Conservation (phyloP, 2,888 invertebrate genomes). For the Dasypolia templi region DNA sequence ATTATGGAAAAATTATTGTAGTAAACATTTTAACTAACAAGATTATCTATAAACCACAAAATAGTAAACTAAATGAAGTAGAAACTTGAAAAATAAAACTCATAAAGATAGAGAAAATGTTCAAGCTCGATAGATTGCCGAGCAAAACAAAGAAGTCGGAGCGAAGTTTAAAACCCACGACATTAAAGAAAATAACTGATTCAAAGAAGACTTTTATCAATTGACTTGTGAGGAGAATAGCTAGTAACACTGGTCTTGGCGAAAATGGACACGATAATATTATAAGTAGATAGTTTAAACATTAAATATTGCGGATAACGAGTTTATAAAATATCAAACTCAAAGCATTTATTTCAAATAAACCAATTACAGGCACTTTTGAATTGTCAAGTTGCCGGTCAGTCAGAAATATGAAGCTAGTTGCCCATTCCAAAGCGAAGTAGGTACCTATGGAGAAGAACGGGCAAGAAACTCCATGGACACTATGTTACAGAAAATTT, state of each 20-base stretch:
- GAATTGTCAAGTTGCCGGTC: too few relatives aligned
- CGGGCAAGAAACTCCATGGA: too few relatives aligned
- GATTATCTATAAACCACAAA: conserved; percentile 6
- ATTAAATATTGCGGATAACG: neutral
- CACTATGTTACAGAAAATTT: too few relatives aligned
- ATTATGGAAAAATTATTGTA: too few relatives aligned
- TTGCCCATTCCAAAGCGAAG: too few relatives aligned
- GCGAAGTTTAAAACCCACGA: conserved; percentile 31
- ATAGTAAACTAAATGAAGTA: conserved; percentile 24
- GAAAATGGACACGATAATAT: neutral
- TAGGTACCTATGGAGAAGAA: too few relatives aligned
- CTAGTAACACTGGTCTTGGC: neutral
- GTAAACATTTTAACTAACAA: neutral
- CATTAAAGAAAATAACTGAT: conserved; percentile 39
- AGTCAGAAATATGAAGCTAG: too few relatives aligned
- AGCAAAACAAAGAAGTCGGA: conserved; percentile 45
- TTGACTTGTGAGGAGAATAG: conserved; percentile 18
- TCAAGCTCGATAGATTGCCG: conserved; percentile 41
- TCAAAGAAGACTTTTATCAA: conserved; percentile 34
- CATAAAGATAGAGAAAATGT: conserved; percentile 24
- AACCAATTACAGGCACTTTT: too few relatives aligned
- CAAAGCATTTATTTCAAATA: too few relatives aligned
- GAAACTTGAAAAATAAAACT: conserved; percentile 47
- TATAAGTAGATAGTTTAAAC: neutral
- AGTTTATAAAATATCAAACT: too few relatives aligned